phyloP scores from a whole-genome alignment of 2,888 invertebrate species.

The Drosophila pseudotalamancana region DNA sequence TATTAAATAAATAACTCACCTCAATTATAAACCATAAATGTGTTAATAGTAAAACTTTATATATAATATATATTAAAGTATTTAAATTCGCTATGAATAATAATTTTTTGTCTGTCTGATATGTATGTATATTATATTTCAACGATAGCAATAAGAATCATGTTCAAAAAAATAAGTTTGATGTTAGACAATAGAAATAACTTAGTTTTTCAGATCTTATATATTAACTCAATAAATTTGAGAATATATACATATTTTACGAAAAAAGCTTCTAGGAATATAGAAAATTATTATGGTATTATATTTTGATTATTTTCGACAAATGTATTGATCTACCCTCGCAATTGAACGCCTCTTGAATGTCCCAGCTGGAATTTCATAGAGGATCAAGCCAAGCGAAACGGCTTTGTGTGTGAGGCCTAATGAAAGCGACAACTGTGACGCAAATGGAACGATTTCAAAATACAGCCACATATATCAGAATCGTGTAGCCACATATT shows the following conservation, averaged over 20 bases:
- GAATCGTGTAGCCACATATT: conserved; percentile 8
- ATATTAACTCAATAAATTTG: neutral
- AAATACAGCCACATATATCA: conserved; percentile 24
- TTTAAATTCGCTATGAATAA: too few species aligned
- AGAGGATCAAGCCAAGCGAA: conserved; percentile 51
- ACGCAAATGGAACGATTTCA: conserved; percentile 40
- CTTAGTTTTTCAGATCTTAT: too few species aligned
- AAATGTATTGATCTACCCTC: conserved; percentile 17
- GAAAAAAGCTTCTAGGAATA: neutral
- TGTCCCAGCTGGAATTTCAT: conserved; percentile 38
- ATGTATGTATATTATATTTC: too few species aligned
- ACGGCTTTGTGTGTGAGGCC: conserved; percentile 56
- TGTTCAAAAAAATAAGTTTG: too few species aligned
- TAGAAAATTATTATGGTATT: neutral
- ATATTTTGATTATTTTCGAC: neutral
- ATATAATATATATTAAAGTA: too few species aligned
- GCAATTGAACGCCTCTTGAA: conserved; percentile 14
- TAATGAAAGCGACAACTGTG: conserved; percentile 61
- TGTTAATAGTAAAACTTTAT: too few species aligned
- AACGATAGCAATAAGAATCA: too few species aligned
- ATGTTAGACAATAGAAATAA: too few species aligned
- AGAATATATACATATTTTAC: too few species aligned
- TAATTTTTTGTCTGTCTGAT: too few species aligned
- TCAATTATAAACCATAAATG: too few species aligned
- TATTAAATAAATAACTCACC: too few species aligned